Base-by-base conservation (phyloP, 2,113 vertebrate genomes). In the Albula goreensis region DNA sequence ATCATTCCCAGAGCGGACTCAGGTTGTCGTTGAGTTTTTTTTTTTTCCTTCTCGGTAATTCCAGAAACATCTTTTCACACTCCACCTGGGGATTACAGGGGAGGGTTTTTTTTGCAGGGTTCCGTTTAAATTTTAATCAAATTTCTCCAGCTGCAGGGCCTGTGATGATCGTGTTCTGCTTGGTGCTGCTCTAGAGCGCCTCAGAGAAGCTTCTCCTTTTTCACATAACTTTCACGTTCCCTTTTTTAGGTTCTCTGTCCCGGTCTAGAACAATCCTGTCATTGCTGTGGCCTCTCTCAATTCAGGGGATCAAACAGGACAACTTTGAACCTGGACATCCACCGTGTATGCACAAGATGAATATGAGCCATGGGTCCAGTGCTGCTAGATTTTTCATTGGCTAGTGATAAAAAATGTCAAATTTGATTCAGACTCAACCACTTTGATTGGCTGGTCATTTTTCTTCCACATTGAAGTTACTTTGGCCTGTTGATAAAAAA, bases 61-160 rank as follows among this genome's bases (percentile, higher is more conserved):
- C 50, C 51, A 81, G 50, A 9, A 22, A 17, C 80, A 53, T 52
- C 51, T 52, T 81, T 81, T 81, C 80, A 4, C 53, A 12, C 80
- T 53, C 50, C 17, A 13, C 22, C 22, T 81, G 80, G 80, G 60
- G 50, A 81, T 52, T 81, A 11, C 80, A 31, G n/a, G 70, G 70
- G 70, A 6, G 10, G 2, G 25, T 51, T 80, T 80, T 52, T 50
- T 9, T 41, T 41, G 19, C 9, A 50, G 52, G 51, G 19, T n/a
- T 66, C 57, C 15, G 22, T 66, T 83, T 66, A 66, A 70, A 49
- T 83, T 66, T 83, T 70, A 11, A 83, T 63, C n/a, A 41, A 11
- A 83, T 83, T 19, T 66, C 31, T 83, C 60, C 82, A 83, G 82
- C 82, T 66, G 60, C 82, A n/a, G 15, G 41, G 41, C 31, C 49